These are phyloP conservation scores for Cyanistes caeruleus DNA, from an alignment of 2,113 vertebrate genomes.

Conservation along the genomic window DNA sequence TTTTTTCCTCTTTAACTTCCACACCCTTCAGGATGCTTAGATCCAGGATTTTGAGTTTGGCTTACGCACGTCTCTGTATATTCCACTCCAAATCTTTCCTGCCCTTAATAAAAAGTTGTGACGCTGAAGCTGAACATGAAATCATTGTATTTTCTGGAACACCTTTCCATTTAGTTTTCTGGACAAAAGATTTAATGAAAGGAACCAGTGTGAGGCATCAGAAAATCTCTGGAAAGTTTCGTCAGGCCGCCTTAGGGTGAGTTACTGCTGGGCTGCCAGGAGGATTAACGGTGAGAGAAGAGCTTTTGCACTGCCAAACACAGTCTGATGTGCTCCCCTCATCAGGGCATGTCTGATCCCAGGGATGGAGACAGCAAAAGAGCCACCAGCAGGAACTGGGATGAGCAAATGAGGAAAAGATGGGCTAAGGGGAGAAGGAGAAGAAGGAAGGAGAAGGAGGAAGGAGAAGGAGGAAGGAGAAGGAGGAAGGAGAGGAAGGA, in stretches of 20 bases:
- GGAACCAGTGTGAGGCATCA: background rate
- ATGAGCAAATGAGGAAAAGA: background rate
- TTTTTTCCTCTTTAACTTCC: background rate
- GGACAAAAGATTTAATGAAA: background rate
- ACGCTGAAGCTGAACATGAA: background rate
- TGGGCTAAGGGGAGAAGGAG: rapidly evolving
- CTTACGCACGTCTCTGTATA: background rate
- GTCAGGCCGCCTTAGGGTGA: background rate
- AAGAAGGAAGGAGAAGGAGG: rapidly evolving
- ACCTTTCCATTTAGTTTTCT: background rate
- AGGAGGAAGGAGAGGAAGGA: rapidly evolving
- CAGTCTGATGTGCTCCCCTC: background rate
- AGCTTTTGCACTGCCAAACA: background rate
- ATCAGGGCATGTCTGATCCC: background rate
- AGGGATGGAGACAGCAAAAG: background rate
- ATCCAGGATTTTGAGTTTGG: background rate
- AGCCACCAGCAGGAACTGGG: background rate
- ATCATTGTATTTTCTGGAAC: background rate
- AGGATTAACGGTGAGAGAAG: background rate
- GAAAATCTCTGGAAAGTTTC: background rate
- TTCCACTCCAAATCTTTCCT: background rate
- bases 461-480: rapidly evolving
- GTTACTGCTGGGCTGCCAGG: background rate
- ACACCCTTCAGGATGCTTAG: background rate
- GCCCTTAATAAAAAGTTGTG: background rate